Conservation (phyloP, 2,888 invertebrate genomes). For the Zaprionus obscuricornis region DNA sequence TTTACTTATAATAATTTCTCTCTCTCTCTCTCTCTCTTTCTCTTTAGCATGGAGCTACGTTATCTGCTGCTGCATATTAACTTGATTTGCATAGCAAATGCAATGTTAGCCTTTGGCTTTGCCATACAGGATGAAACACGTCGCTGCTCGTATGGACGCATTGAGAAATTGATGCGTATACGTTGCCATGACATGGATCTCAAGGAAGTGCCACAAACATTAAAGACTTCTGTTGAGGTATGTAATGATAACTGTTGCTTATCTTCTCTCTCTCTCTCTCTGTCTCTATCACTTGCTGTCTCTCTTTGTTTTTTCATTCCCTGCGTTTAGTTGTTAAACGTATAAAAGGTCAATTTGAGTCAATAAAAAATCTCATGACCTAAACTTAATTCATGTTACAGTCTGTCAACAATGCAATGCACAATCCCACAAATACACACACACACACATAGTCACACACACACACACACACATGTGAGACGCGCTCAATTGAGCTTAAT, state of each 20-base stretch:
- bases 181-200: constrained; percentile 81
- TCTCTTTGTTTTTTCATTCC: no score
- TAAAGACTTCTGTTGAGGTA: constrained; percentile 82
- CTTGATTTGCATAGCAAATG: constrained; percentile 52
- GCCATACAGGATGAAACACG: constrained; percentile 71
- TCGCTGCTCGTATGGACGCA: constrained; percentile 78
- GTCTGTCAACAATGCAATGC: constrained; percentile 11
- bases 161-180: constrained; percentile 79
- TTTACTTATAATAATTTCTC: constrained; percentile 66
- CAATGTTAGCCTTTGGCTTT: constrained; percentile 77
- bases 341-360: constrained; percentile 56
- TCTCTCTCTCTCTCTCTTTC: no score
- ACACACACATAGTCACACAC: constrained; percentile 1
- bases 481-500: constrained; percentile 74
- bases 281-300: no score
- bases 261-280: no score
- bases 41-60: constrained; percentile 71
- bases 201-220: constrained; percentile 81
- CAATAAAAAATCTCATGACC: constrained; percentile 60
- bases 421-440: neutral
- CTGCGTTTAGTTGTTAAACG: no score
- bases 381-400: constrained; percentile 52
- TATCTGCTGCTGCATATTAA: constrained; percentile 67
- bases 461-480: constrained; percentile 14
- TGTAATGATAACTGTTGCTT: constrained; percentile 34